phyloP scores from a whole-genome alignment of 1,140 invertebrate species.

The Leptinotarsa undecemlineata region DNA sequence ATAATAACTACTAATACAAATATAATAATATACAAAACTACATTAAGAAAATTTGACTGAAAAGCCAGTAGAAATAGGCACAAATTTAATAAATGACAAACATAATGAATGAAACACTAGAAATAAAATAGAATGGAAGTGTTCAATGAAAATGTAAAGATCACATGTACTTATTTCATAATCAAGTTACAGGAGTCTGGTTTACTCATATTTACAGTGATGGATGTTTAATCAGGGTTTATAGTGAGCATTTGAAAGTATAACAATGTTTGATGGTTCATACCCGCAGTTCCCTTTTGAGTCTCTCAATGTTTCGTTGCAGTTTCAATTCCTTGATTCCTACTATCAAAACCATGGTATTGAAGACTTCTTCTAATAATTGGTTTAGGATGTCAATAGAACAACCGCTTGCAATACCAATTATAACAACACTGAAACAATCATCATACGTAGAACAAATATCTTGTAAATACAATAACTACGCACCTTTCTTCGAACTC shows the following conservation, averaged over 20 bases:
- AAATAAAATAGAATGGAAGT: no score
- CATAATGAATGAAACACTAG: no score
- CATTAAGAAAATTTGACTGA: no score
- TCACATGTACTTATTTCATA: no score
- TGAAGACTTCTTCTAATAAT: slow-evolving; percentile 72
- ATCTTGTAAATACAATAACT: neutral
- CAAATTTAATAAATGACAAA: no score
- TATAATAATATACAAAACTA: no score
- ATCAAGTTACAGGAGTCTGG: no score
- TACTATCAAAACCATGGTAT: slow-evolving; percentile 74
- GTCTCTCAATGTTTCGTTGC: slow-evolving; percentile 75
- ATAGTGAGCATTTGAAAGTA: neutral
- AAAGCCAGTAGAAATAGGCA: no score
- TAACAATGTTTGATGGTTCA: neutral
- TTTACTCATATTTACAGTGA: no score
- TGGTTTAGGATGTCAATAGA: slow-evolving; percentile 65
- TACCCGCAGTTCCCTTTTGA: slow-evolving; percentile 77
- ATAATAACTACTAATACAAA: no score
- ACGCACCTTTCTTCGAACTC: slow-evolving; percentile 62
- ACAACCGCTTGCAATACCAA: slow-evolving; percentile 68
- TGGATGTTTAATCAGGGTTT: neutral
- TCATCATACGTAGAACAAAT: neutral
- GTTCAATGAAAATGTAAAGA: no score
- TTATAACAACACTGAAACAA: slow-evolving; percentile 64
- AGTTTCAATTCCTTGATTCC: slow-evolving; percentile 76